Conservation (phyloP, 2,888 invertebrate species). For the Oscheius sp. region DNA sequence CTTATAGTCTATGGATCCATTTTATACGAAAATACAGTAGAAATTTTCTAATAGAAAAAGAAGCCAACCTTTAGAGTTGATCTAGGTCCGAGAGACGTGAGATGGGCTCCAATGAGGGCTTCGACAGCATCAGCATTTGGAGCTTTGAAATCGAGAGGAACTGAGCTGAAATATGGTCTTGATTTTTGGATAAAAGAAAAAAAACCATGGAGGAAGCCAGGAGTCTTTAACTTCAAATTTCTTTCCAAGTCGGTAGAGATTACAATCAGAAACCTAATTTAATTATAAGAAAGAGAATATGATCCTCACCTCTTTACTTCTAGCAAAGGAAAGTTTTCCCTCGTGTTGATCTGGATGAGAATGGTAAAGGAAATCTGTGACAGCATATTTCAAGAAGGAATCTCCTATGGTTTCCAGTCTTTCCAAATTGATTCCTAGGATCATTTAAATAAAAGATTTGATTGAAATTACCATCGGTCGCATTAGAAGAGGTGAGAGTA, state of each 20-base stretch:
- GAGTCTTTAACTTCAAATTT: constrained; percentile 99
- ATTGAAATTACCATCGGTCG: constrained; percentile 50
- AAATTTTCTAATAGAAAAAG: too few relatives aligned
- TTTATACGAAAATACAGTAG: too few relatives aligned
- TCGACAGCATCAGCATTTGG: constrained; percentile 85
- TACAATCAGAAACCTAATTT: constrained; percentile 82
- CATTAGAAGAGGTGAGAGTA: constrained; percentile 55
- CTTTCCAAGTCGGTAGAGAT: constrained; percentile 91
- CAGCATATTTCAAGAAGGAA: constrained; percentile 96
- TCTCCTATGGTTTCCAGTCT: constrained; percentile 97
- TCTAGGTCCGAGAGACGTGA: constrained; percentile 86
- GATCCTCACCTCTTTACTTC: constrained; percentile 87
- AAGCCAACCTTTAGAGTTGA: constrained; percentile 45
- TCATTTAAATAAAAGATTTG: too few relatives aligned
- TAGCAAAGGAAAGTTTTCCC: constrained; percentile 92
- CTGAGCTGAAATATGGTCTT: constrained; percentile 81
- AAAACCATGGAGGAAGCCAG: constrained; percentile 97
- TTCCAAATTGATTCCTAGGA: constrained; percentile 85
- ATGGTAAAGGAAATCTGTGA: constrained; percentile 94
- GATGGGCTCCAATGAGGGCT: constrained; percentile 93
- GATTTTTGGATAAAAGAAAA: constrained; percentile 27
- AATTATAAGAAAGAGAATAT: background rate
- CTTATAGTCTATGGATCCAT: too few relatives aligned
- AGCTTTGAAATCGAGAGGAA: constrained; percentile 60
- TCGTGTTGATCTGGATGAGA: constrained; percentile 95